Evolutionary conservation across 2,888 invertebrate genomes (phyloP), one percentile per base, ranked within the genome.

Genomic region (Drosophila kanekoi): DNA sequence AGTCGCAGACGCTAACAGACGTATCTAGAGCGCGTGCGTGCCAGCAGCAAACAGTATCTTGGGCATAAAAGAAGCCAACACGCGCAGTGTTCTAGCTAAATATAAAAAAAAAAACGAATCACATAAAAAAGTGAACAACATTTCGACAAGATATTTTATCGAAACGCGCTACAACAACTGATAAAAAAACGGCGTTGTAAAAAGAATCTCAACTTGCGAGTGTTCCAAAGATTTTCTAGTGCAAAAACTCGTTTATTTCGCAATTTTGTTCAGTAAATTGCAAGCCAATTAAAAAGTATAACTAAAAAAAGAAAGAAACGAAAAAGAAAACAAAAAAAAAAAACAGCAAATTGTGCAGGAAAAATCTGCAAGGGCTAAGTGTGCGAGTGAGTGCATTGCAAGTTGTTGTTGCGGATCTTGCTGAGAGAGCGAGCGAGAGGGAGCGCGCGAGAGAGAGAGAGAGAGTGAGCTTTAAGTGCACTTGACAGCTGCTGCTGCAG

Each of bases 1-100:
- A 90, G 63, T 63, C 80, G 79, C 73, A 77, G 80, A 72, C 63
- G 58, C 57, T 79, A 51, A 45, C 81, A 59, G 91, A 83, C 89
- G 90, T 80, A 35, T 40, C 13, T 18, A 38, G 43, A 62, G 74
- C 80, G 80, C 83, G 83, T 88, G 82, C 82, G 82, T 81, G 66
- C 40, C 53, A 64, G 40, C 20, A 38, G 28, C 16, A 13, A 41
- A 28, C 2, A 40, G 38, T 16, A 38, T 51, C 8, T 16, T 28
- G 4, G 35, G 35, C 45, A 4, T 14, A 8, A 23, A 23, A 18
- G 14, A 53, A 43, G 56, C 32, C 13, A 45, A 65, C 72, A 77
- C 54, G 58, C 56, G 72, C 49, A 14, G 41, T 38, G 23, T 14
- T 58, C 32, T 33, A 52, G 23, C 56, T 53, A 33, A 40, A 56